Conservation (phyloP, 1,140 invertebrate genomes). For the Achroia grisella region DNA sequence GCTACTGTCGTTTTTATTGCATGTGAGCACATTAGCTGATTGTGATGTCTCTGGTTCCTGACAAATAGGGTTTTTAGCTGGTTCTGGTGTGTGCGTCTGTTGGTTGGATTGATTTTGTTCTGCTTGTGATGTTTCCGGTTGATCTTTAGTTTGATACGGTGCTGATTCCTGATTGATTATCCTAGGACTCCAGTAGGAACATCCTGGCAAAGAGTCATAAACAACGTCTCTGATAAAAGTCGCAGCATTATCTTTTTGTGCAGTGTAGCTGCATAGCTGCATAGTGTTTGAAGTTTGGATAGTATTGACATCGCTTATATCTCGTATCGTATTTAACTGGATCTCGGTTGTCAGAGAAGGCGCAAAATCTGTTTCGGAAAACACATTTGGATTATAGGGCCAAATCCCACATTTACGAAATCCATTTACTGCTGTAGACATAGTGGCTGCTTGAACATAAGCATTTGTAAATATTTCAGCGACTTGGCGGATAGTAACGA, state of each 20-base stretch:
- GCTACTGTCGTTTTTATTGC: constrained; percentile 1
- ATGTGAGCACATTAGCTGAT: background rate
- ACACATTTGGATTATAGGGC: constrained; percentile 20
- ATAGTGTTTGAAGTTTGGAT: constrained; percentile 2
- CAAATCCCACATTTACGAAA: constrained; percentile 27
- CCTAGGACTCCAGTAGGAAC: constrained; percentile 3
- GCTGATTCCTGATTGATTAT: constrained; percentile 1
- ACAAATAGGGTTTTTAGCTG: background rate
- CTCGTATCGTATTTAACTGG: too few relatives aligned
- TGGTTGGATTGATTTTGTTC: constrained; percentile 1
- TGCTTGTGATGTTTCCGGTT: background rate
- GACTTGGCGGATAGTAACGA: constrained; percentile 23
- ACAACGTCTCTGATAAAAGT: constrained; percentile 1
- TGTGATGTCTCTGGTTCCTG: background rate
- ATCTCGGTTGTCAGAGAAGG: too few relatives aligned
- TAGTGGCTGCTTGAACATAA: constrained; percentile 27
- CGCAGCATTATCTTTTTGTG: constrained; percentile 4
- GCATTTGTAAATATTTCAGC: constrained; percentile 34
- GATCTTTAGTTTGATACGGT: background rate
- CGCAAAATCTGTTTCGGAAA: constrained; percentile 21
- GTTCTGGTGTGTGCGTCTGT: background rate
- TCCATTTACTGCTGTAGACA: constrained; percentile 35
- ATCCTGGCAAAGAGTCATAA: constrained; percentile 4
- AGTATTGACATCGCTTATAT: constrained; percentile 1
- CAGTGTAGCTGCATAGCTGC: too few relatives aligned